Conservation (phyloP, 1,140 invertebrate genomes). For the Solenopsis fugax region DNA sequence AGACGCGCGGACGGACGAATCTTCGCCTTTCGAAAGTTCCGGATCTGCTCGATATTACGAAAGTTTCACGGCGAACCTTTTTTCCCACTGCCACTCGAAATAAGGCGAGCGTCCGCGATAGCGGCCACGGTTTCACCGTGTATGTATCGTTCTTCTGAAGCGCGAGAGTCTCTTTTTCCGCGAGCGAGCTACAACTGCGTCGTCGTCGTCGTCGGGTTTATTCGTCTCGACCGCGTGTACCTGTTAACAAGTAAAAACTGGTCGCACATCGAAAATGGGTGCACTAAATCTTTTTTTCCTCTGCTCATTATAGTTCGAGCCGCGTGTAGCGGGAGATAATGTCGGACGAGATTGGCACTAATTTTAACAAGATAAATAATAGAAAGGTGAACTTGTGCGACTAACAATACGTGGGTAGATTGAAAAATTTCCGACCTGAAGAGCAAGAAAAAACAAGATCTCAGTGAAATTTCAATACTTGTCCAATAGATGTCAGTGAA, state of each 20-base stretch:
- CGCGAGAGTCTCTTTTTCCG: neutral
- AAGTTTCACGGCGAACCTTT: slow-evolving; percentile 29
- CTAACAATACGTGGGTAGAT: neutral
- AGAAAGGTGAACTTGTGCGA: neutral
- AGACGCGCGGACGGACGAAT: slow-evolving; percentile 20
- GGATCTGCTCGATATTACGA: slow-evolving; percentile 34
- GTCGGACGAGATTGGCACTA: neutral
- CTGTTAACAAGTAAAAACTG: neutral
- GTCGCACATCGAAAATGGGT: slow-evolving; percentile 1
- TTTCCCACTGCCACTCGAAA: slow-evolving; percentile 16
- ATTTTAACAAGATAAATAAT: neutral
- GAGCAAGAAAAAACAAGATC: no score
- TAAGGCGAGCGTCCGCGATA: slow-evolving; percentile 5
- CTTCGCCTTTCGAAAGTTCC: slow-evolving; percentile 47
- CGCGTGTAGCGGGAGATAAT: neutral
- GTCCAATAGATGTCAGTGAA: no score
- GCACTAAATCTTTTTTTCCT: slow-evolving; percentile 19
- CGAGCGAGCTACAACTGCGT: neutral
- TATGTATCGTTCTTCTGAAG: neutral
- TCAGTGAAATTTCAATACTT: no score
- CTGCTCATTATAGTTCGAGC: neutral
- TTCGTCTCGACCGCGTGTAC: neutral
- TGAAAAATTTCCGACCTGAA: no score
- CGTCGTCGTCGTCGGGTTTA: neutral
- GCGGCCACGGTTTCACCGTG: neutral